Percentiles rank a stretch among this genome's conserved stretches.
Evolutionary conservation across 2,797 vertebrate genomes (phyloP).

Genomic region (Momotus momota): DNA sequence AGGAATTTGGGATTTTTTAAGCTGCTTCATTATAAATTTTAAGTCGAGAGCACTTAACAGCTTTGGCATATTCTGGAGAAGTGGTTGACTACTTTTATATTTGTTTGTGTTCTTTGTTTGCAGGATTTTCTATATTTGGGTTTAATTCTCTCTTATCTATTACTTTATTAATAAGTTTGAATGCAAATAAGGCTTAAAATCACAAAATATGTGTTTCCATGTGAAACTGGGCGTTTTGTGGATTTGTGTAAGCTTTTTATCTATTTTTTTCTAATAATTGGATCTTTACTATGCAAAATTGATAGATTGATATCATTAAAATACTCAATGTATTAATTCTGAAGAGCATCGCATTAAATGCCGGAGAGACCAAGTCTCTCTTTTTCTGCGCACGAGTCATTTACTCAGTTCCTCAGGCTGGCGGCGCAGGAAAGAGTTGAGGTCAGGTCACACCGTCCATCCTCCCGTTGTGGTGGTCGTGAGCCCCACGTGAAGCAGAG

Average conservation of each 20-base stretch:
- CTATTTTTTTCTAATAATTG: neutral
- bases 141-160: neutral
- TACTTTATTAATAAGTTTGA: constrained; percentile 7
- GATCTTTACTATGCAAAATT: neutral
- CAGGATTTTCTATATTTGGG: constrained; percentile 13
- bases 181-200: neutral
- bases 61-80: neutral
- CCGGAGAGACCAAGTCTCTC: neutral
- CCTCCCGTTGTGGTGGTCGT: constrained; percentile 3
- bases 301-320: neutral
- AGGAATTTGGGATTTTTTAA: constrained; percentile 2
- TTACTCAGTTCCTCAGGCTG: neutral
- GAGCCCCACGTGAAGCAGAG: neutral
- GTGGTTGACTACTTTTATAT: neutral
- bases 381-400: neutral
- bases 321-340: neutral
- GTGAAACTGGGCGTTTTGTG: neutral
- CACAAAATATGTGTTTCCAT: neutral
- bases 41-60: neutral
- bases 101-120: constrained; percentile 3
- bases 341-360: neutral
- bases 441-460: neutral
- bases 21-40: constrained; percentile 15
- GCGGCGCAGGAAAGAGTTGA: neutral
- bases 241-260: neutral